These are phyloP conservation scores for Aselliscus stoliczkanus DNA, from an alignment of 2,797 vertebrate genomes.

Conservation along the genomic window DNA sequence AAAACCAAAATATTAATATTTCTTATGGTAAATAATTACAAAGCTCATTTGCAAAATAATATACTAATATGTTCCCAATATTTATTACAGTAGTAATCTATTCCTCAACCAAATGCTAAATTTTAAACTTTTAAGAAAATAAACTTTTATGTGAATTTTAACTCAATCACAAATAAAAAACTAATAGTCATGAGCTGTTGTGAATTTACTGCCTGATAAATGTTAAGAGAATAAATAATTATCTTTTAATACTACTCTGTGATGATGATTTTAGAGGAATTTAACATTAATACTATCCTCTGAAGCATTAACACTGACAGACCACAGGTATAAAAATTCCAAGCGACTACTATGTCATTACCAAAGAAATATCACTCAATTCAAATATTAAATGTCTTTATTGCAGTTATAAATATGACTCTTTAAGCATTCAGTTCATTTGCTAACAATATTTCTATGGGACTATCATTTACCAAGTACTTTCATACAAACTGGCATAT, in stretches of 20 bases:
- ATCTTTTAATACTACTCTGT: not conserved
- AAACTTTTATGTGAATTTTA: not conserved
- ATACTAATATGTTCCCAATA: not conserved
- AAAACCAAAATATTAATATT: not conserved
- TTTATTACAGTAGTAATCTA: not conserved
- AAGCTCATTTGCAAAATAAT: not conserved
- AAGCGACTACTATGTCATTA: not conserved
- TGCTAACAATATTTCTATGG: not conserved
- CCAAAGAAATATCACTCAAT: not conserved
- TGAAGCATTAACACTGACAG: not conserved
- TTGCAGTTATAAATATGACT: not conserved
- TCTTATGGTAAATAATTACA: constrained; percentile 5
- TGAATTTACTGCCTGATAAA: not conserved
- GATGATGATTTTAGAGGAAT: not conserved
- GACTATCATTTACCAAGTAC: not conserved
- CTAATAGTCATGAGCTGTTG: not conserved
- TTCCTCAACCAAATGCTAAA: not conserved
- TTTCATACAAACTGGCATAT: not conserved
- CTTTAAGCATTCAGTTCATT: not conserved
- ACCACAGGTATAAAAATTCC: not conserved
- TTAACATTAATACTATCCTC: not conserved
- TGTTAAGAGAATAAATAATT: not conserved
- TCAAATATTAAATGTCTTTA: not conserved
- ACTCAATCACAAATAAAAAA: not conserved
- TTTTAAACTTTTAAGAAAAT: not conserved